Base-by-base conservation (phyloP, 2,113 vertebrate genomes). In the Maccullochella peelii region DNA sequence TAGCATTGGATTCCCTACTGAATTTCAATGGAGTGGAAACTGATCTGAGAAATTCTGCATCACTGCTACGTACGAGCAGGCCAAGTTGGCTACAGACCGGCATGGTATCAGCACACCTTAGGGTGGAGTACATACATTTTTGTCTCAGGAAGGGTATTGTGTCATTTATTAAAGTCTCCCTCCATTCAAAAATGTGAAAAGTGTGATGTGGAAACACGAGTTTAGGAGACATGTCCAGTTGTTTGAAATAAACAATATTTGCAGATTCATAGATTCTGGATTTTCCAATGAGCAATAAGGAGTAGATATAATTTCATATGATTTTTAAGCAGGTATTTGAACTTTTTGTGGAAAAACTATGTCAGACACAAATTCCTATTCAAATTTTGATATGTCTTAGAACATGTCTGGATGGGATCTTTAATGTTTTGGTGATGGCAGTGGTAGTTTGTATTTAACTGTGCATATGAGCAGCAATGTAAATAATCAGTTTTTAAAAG, bases 21-120 rank as follows among this genome's bases (percentile, higher is more conserved):
- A 71, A 61, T 47, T 42, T 78, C 76, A 84, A 44, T 70, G 73
- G 79, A 88, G 77, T 75, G 83, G 82, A 88, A 90, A 79, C 73
- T 71, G 74, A 85, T 86, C 76, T 65, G 49, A 69, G 74, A 84
- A 75, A 68, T 74, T 84, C 77, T 88, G 75, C 73, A 66, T 76
- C 71, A 74, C 63, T 42, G 69, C 61, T 84, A 38, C 10, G 36
- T 67, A 12, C 42, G 69, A 78, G 58, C 57, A 68, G 25, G 9
- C 11, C 27, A 69, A 12, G 59, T 69, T 66, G 52, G 44, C 57
- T n/a, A 42, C 20, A 68, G 25, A 50, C 16, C 40, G 44, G 33
- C 47, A 44, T 25, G 54, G 6, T 42, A 10, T 52, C 52, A 38
- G 25, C 59, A 38, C 75, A 58, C 12, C 5, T 23, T 10, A 65